Evolutionary conservation across 2,888 invertebrate genomes (phyloP).

Genomic region (Anthophora plumipes): DNA sequence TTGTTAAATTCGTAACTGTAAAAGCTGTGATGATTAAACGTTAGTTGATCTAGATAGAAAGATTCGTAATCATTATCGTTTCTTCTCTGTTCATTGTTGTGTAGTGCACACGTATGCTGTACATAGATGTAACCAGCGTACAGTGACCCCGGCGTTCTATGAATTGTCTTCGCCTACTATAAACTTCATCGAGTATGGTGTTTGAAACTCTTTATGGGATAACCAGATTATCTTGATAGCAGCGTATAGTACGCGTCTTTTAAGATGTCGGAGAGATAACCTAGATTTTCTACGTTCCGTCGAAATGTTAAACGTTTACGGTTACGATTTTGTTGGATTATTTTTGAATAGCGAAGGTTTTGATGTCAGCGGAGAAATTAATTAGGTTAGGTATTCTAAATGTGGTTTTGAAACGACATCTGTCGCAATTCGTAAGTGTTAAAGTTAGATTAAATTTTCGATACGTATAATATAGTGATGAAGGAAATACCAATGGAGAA

Average conservation of each 20-base stretch:
- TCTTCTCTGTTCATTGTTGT: neutral
- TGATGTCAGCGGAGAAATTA: neutral
- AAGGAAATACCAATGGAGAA: neutral
- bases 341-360: neutral
- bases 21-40: neutral
- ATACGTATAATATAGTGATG: neutral
- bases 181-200: neutral
- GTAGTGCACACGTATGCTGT: neutral
- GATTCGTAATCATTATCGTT: neutral
- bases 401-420: neutral
- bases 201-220: neutral
- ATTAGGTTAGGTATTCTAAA: neutral
- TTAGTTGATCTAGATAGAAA: neutral
- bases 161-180: neutral
- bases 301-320: neutral
- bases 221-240: neutral
- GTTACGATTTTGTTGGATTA: neutral
- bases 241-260: neutral
- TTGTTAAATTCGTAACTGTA: neutral
- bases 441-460: neutral
- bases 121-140: slow-evolving; percentile 3
- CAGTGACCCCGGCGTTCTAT: slow-evolving; percentile 28
- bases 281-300: neutral
- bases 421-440: neutral
- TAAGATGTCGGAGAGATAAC: neutral